Evolutionary conservation across 2,888 invertebrate species (phyloP), one percentile per base, ranked within the genome.

Genomic region (Synanthedon tipuliformis): DNA sequence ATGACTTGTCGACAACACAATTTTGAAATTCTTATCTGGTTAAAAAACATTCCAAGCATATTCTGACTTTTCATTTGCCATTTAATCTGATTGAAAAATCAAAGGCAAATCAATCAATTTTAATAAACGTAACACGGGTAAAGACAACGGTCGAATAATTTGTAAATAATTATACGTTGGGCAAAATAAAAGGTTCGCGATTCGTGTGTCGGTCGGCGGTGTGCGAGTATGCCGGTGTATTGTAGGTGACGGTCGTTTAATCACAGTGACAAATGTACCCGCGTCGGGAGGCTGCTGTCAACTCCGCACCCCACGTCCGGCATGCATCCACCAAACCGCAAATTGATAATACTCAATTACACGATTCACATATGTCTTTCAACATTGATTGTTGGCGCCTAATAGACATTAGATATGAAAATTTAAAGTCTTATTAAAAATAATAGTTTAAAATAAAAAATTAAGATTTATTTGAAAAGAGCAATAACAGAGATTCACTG

Each of bases 201-300:
- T 34, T 34, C 10, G 34, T 34, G 10, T 34, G 34, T 34, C 34
- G 10, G 8, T 40, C 56, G 57, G 52, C 55, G 58, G 13, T 50
- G 27, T 27, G 8, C 8, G 50, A 4, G n/a, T 23, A 13, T 58
- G 60, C 55, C 65, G 54, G 60, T 62, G 56, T 63, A 65, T 64
- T 72, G 74, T 58, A 59, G 60, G 61, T 70, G 73, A 72, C 71
- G 65, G 8, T 69, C 76, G 67, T 75, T 76, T 72, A 75, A 74
- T 78, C 75, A 72, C 66, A 55, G 56, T 73, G 76, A 76, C 74
- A 72, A 75, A 76, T 77, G 71, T 71, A 67, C 64, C 66, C 59
- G 55, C 55, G 59, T 57, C 62, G 59, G 57, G 61, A 59, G 57
- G 61, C 59, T 60, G 55, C 66, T 68, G 71, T 65, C 73, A 67